These are phyloP conservation scores for Muscidifurax raptorellus DNA, from an alignment of 1,140 invertebrate genomes.

Conservation along the genomic window DNA sequence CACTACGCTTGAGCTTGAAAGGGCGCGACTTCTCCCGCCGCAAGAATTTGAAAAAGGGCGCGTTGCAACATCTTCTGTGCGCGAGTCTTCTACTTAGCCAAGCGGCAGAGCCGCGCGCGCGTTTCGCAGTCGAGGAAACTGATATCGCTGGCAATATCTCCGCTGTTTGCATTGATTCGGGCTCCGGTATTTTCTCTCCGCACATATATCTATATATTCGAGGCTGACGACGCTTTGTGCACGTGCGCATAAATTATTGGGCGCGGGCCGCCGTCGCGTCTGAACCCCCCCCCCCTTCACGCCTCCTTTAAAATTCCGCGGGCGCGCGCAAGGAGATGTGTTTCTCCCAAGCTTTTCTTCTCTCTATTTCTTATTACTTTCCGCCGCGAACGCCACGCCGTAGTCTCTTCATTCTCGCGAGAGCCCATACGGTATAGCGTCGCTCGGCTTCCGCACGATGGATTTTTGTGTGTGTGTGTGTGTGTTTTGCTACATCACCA, in stretches of 20 bases:
- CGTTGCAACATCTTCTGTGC: neutral
- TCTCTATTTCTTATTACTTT: conserved; percentile 13
- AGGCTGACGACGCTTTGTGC: conserved; percentile 56
- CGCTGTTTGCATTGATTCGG: conserved; percentile 72
- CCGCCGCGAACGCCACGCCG: neutral
- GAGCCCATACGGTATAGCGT: too few species aligned
- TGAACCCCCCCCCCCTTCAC: conserved; percentile 55
- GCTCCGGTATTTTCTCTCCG: conserved; percentile 58
- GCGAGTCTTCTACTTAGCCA: conserved; percentile 26
- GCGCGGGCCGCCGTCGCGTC: conserved; percentile 45
- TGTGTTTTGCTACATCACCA: neutral
- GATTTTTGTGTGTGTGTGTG: neutral
- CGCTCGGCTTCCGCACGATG: neutral
- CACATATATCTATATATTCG: neutral
- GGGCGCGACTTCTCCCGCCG: neutral
- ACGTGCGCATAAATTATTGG: conserved; percentile 68
- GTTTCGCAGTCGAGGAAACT: conserved; percentile 59
- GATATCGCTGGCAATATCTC: conserved; percentile 71
- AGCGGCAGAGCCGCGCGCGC: conserved; percentile 7
- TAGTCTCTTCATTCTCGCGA: neutral
- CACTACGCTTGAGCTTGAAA: neutral
- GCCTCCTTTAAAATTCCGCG: conserved; percentile 47
- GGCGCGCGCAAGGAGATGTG: neutral
- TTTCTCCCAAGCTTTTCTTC: neutral
- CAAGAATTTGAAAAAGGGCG: conserved; percentile 25